Conservation (phyloP, 1,140 invertebrate species). For the Lepidurus arcticus region DNA sequence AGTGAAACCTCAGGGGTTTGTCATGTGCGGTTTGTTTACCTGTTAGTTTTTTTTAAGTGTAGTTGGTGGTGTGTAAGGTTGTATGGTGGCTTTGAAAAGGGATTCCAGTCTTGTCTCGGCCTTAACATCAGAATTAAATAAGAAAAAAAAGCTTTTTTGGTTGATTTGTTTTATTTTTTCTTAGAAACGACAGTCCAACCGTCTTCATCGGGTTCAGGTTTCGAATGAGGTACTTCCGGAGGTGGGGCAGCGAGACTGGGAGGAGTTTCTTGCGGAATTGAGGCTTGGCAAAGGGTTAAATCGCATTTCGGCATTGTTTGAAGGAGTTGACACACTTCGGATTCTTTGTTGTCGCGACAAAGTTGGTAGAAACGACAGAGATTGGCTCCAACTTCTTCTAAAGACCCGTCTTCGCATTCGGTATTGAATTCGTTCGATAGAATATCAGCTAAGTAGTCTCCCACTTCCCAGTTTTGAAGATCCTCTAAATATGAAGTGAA, state of each 20-base stretch:
- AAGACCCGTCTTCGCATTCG: slow-evolving; percentile 37
- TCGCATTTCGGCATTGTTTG: slow-evolving; percentile 28
- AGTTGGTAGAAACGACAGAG: slow-evolving; percentile 35
- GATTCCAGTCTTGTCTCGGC: no score
- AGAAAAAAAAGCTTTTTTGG: neutral
- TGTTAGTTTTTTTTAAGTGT: no score
- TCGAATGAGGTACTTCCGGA: neutral
- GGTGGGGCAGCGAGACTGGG: neutral
- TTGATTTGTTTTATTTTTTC: slow-evolving; percentile 40
- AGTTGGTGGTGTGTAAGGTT: no score
- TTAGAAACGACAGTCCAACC: slow-evolving; percentile 32
- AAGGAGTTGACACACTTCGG: slow-evolving; percentile 27
- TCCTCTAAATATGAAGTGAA: slow-evolving; percentile 31
- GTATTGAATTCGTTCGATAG: slow-evolving; percentile 38
- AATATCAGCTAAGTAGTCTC: slow-evolving; percentile 36
- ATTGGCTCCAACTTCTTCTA: slow-evolving; percentile 36
- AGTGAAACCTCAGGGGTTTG: no score
- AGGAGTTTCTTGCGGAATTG: neutral
- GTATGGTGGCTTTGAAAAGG: no score
- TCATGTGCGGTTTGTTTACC: no score
- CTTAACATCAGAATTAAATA: no score
- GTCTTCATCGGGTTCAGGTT: slow-evolving; percentile 32
- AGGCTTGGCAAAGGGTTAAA: slow-evolving; percentile 30
- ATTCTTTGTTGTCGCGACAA: slow-evolving; percentile 32
- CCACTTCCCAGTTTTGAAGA: slow-evolving; percentile 36